phyloP scores from a whole-genome alignment of 2,113 vertebrate genomes.

The Cyanistes caeruleus region DNA sequence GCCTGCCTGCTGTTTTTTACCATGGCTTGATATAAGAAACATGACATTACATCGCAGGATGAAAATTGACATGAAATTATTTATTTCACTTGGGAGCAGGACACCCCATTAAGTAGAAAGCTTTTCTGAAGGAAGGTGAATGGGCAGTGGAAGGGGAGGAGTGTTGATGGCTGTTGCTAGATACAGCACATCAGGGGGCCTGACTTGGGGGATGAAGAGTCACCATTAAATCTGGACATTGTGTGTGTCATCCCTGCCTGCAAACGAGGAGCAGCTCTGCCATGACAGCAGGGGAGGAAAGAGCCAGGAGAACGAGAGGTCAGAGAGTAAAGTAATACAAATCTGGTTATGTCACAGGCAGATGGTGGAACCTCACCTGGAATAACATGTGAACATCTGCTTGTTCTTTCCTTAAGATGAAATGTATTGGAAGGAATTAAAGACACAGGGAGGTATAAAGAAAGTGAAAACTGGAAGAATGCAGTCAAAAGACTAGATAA shows the following conservation, averaged over 20 bases:
- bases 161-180: not conserved
- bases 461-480: not conserved
- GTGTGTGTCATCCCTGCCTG: not conserved
- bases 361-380: not conserved
- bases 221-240: fast-evolving
- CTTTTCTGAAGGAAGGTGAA: not conserved
- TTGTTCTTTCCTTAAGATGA: not conserved
- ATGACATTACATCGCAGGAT: not conserved
- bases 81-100: fast-evolving
- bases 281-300: not conserved
- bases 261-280: not conserved
- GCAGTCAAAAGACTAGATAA: not conserved
- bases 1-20: not conserved
- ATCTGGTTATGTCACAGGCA: not conserved
- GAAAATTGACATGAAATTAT: not conserved
- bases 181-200: not conserved
- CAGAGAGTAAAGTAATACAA: not conserved
- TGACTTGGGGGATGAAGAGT: not conserved
- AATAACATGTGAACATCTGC: not conserved
- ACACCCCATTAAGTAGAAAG: not conserved
- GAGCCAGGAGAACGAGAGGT: not conserved
- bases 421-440: not conserved
- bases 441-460: not conserved
- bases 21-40: not conserved
- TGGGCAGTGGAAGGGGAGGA: not conserved